Conservation (phyloP, 2,113 vertebrate genomes). For the Syngnathoides biaculeatus region DNA sequence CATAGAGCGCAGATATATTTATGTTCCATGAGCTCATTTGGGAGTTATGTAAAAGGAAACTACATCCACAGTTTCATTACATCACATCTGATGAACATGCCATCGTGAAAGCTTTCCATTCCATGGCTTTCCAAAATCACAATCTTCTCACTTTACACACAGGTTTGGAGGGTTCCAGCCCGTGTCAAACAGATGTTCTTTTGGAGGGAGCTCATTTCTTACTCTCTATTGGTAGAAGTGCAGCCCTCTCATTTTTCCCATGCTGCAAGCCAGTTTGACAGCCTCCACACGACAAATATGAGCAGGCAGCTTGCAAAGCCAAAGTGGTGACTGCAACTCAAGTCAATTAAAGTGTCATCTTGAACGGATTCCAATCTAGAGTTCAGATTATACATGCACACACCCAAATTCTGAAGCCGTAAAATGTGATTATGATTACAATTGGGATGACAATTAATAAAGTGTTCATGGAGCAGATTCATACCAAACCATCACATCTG, state of each 20-base stretch:
- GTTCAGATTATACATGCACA: not conserved
- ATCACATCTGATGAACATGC: constrained; percentile 43
- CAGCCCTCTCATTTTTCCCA: not conserved
- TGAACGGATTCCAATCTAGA: not conserved
- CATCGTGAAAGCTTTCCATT: constrained; percentile 56
- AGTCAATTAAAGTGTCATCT: not conserved
- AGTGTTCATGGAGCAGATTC: constrained; percentile 41
- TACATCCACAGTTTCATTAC: constrained; percentile 21
- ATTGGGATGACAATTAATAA: constrained; percentile 26
- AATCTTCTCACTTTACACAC: constrained; percentile 47
- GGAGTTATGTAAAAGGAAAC: constrained; percentile 15
- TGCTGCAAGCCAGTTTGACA: constrained; percentile 6
- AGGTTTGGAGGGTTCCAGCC: constrained; percentile 55
- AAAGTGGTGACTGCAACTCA: not conserved
- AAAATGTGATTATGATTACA: constrained; percentile 59
- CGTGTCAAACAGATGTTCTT: constrained; percentile 57
- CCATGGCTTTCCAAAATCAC: constrained; percentile 38
- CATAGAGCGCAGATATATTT: constrained; percentile 9
- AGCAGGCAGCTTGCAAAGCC: not conserved
- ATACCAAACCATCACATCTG: constrained; percentile 38
- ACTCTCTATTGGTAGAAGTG: constrained; percentile 1
- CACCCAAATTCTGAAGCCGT: constrained; percentile 16
- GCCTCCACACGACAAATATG: not conserved
- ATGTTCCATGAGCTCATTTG: constrained; percentile 3
- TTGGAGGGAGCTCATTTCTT: constrained; percentile 24